Evolutionary conservation across 2,797 vertebrate species (phyloP).

Genomic region (Poeciliopsis paucimaculata): DNA sequence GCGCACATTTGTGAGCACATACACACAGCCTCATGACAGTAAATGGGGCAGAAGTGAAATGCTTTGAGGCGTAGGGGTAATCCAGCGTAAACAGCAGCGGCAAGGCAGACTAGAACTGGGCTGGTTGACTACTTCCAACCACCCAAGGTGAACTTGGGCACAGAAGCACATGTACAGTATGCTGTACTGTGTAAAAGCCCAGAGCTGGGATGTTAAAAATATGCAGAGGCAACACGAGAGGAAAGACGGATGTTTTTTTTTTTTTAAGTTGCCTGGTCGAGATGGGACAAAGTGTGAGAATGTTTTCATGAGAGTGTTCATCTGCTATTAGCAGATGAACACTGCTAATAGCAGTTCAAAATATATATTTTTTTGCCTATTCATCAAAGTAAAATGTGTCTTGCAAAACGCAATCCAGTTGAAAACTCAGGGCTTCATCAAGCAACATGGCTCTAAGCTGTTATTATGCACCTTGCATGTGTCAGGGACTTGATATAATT

Average conservation of each 20-base stretch:
- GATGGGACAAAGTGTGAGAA: slow-evolving; percentile 31
- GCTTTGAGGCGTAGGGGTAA: slow-evolving; percentile 84
- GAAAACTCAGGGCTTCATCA: not conserved
- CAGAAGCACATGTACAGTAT: slow-evolving; percentile 36
- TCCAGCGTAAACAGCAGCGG: slow-evolving; percentile 81
- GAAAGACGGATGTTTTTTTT: slow-evolving; percentile 26
- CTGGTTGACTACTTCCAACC: slow-evolving; percentile 61
- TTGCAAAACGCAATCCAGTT: not conserved
- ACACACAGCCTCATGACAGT: slow-evolving; percentile 52
- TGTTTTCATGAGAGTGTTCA: slow-evolving; percentile 61
- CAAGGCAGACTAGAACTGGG: slow-evolving; percentile 69
- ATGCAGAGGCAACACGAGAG: slow-evolving; percentile 15
- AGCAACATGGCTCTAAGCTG: not conserved
- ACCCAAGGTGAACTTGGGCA: slow-evolving; percentile 34
- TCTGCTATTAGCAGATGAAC: slow-evolving; percentile 68
- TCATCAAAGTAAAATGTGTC: not conserved
- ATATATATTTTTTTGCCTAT: not conserved
- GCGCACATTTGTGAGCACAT: slow-evolving; percentile 1
- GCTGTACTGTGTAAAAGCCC: slow-evolving; percentile 37
- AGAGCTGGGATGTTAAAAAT: slow-evolving; percentile 42
- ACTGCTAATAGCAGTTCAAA: slow-evolving; percentile 48
- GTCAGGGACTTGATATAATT: slow-evolving; percentile 56
- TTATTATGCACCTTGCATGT: not conserved
- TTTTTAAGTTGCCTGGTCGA: slow-evolving; percentile 46
- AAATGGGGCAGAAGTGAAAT: slow-evolving; percentile 86